Conservation (phyloP, 2,113 vertebrate species). For the Nesogale talazaci region DNA sequence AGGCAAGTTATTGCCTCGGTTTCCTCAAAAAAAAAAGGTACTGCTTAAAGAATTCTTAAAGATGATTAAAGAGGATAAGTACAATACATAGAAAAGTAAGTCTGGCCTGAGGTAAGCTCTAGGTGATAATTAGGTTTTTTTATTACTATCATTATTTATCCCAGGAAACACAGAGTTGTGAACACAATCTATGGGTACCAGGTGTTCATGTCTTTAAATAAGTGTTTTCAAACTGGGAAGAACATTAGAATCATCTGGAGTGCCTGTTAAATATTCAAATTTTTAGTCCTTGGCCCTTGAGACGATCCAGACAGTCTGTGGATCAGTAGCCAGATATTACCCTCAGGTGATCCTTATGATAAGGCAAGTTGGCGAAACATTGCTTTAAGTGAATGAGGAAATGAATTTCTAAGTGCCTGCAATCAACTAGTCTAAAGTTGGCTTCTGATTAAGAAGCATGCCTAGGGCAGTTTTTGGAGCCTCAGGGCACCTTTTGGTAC, state of each 20-base stretch:
- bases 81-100: constrained; percentile 20
- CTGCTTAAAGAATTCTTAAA: not conserved
- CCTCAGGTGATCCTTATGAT: constrained; percentile 64
- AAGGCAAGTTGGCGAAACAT: constrained; percentile 32
- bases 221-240: constrained; percentile 59
- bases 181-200: constrained; percentile 42
- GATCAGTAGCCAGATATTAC: constrained; percentile 18
- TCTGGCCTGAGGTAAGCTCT: constrained; percentile 19
- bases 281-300: constrained; percentile 23
- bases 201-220: constrained; percentile 46
- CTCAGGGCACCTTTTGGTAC: constrained; percentile 59
- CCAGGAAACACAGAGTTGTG: constrained; percentile 31
- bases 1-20: not conserved
- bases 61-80: constrained; percentile 15
- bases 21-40: constrained; percentile 4
- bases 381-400: constrained; percentile 58
- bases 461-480: constrained; percentile 65
- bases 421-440: constrained; percentile 66
- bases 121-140: constrained; percentile 50
- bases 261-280: constrained; percentile 32
- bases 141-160: constrained; percentile 52
- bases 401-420: constrained; percentile 49
- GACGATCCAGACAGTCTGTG: constrained; percentile 23
- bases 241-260: constrained; percentile 45
- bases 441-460: constrained; percentile 72